Evolutionary conservation across 2,888 invertebrate genomes (phyloP), one percentile per base, ranked within the genome.

Genomic region (Leucophenga maculata): DNA sequence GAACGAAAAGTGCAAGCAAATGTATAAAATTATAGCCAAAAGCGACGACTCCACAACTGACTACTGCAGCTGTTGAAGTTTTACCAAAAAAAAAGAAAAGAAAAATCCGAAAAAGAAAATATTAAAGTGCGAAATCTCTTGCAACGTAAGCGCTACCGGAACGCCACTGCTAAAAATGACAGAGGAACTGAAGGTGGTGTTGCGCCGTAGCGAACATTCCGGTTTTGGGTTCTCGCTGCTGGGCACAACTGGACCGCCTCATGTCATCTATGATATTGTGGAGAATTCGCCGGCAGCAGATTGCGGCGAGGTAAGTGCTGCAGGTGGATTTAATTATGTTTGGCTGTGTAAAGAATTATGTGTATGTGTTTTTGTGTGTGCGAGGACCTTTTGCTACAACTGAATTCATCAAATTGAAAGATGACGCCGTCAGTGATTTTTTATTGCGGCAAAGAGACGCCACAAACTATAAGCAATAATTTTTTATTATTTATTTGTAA

Each of bases 241-340:
- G 87, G 95, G 96, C 80, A 94, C 95, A 90, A 95, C 95, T 87
- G 96, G 95, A 89, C 93, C 95, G 90, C 96, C 96, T 88, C 96
- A 96, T 88, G 95, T 97, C 89, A 95, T 97, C 89, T 96, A 96
- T 91, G 94, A 96, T 90, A 96, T 97, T 88, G 92, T 95, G 88
- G 96, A 96, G 89, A 95, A 96, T 90, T 97, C 96, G 84, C 96
- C 97, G 89, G 96, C 96, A 79, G 95, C 95, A 85, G 94, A 94
- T 88, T 94, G 95, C 89, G 95, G 86, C 77, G 80, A 83, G 87
- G 87, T 87, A 86, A 87, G 87, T 87, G 71, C 39, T 39, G 39
- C 3, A 39, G 3, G 39, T 39, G 32, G 32, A 32, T 8, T 32
- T 16, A 16, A 39, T 6, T 46, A 67, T 67, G 59, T 57, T 48